Conservation (phyloP, 2,888 invertebrate species). For the Machimus rusticus region DNA sequence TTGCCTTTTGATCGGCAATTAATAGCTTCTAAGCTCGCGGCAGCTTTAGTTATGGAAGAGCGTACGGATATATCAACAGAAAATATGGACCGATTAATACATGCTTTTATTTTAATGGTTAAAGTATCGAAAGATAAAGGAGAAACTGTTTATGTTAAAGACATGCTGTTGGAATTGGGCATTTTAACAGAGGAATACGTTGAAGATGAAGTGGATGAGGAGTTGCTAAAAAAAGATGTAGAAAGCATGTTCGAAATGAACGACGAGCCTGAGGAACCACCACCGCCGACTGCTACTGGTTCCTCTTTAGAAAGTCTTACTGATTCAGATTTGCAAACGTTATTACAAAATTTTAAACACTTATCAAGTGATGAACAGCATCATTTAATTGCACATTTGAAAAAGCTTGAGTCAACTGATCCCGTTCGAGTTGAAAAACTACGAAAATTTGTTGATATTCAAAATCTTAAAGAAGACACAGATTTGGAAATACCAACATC, state of each 20-base stretch:
- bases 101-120: slow-evolving; percentile 78
- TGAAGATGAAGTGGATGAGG: slow-evolving; percentile 50
- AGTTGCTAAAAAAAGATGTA: slow-evolving; percentile 52
- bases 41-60: slow-evolving; percentile 79
- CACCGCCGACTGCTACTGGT: slow-evolving; percentile 53
- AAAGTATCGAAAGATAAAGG: slow-evolving; percentile 65
- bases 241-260: slow-evolving; percentile 3
- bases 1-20: slow-evolving; percentile 76
- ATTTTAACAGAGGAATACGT: slow-evolving; percentile 46
- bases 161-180: slow-evolving; percentile 52
- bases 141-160: slow-evolving; percentile 43
- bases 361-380: slow-evolving; percentile 83
- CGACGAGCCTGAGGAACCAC: slow-evolving; percentile 44
- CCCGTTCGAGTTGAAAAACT: slow-evolving; percentile 80
- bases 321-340: slow-evolving; percentile 79
- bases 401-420: slow-evolving; percentile 80
- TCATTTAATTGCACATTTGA: slow-evolving; percentile 80
- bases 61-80: slow-evolving; percentile 81
- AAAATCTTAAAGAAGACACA: slow-evolving; percentile 52
- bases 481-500: slow-evolving; percentile 48
- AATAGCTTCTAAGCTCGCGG: slow-evolving; percentile 83
- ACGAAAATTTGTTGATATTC: slow-evolving; percentile 76
- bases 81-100: slow-evolving; percentile 80
- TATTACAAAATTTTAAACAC: slow-evolving; percentile 83
- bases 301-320: slow-evolving; percentile 77